Evolutionary conservation across 2,888 invertebrate species (phyloP), one percentile per base, ranked within the genome.

Genomic region (Cheilosia vernalis): DNA sequence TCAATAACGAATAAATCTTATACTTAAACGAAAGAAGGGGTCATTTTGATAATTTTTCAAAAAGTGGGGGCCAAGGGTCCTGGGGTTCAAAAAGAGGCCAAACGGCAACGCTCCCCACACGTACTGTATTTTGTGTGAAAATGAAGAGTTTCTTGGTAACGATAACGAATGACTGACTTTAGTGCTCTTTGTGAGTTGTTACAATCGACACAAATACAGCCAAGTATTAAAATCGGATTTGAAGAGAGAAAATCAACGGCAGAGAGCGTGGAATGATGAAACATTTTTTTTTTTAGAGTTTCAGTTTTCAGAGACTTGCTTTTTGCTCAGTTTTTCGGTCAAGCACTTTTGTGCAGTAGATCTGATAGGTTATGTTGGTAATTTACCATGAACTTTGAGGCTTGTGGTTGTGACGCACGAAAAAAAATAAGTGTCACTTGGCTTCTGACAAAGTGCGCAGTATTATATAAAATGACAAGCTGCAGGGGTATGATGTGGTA

Each of bases 311-410:
- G n/a, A n/a, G 37, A 56, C 40, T 56, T 37, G 13, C 37, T 64
- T 66, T 74, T 56, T 42, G 60, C 66, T n/a, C 15, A 55, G 27
- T 60, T 76, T 76, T 49, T 64, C 37, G 74, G 63, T 74, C 64
- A 37, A 64, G 55, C 19, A 58, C 56, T 63, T 73, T 64, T 76
- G 37, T 19, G 15, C 30, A 4, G 30, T 40, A 4, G 58, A 37
- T 37, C 15, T 15, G 40, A 37, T 56, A 51, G 66, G 33, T 76
- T 56, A 51, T 51, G 33, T 76, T 49, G 53, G 40, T 33, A 49
- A 76, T 69, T 69, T 51, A 10, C 69, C 81, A 58, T 77, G 58
- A 76, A 64, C 64, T 76, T 37, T 44, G 56, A n/a, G 19, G 40
- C 51, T 44, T 10, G 27, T 77, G 70, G 77, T 44, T 10, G 27